phyloP scores from a whole-genome alignment of 2,797 vertebrate species.

The Balearica regulorum region DNA sequence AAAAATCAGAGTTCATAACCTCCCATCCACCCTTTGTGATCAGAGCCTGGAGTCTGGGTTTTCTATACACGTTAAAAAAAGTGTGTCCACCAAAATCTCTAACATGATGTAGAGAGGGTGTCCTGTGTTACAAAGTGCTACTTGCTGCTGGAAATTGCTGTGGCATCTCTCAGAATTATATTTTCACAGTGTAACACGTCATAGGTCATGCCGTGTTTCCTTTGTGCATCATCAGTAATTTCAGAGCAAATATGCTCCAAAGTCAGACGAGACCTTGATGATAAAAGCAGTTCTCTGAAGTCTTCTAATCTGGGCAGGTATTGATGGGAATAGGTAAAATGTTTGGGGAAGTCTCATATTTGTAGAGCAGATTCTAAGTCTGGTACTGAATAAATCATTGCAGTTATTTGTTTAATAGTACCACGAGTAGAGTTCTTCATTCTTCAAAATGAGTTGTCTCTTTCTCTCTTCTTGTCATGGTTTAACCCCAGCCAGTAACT shows the following conservation, averaged over 20 bases:
- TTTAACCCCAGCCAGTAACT: no score
- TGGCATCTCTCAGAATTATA: not conserved
- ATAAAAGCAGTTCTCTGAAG: not conserved
- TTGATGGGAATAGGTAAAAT: not conserved
- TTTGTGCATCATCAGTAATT: not conserved
- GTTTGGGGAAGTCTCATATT: not conserved
- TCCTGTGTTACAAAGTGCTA: not conserved
- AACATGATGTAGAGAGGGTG: not conserved
- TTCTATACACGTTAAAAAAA: not conserved
- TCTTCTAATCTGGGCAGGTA: not conserved
- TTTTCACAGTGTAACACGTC: not conserved
- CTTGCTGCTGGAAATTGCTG: not conserved
- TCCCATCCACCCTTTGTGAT: not conserved
- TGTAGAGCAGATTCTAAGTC: not conserved
- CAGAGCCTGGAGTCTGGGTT: not conserved
- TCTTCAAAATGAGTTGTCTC: not conserved
- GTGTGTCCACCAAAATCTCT: not conserved
- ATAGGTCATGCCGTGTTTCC: not conserved
- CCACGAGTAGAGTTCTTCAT: not conserved
- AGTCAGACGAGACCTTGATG: not conserved
- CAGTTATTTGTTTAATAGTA: not conserved
- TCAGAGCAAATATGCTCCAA: not conserved
- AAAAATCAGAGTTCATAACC: not conserved
- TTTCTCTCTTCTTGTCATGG: not conserved
- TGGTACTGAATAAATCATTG: not conserved